Evolutionary conservation across 2,888 invertebrate species (phyloP).

Genomic region (Melieria picta): DNA sequence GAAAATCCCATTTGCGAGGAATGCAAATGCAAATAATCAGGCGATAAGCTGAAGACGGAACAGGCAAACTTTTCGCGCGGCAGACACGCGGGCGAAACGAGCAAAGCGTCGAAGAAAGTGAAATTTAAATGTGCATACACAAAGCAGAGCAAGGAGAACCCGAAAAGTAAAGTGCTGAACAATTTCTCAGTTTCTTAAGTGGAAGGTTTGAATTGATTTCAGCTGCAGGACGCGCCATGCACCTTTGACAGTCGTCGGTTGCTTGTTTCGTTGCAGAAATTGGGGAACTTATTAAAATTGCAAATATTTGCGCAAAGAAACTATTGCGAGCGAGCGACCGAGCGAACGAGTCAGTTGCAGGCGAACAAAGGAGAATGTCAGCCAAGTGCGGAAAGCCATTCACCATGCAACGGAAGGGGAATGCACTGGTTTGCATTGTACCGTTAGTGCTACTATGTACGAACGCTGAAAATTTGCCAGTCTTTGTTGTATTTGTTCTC

Average conservation of each 20-base stretch:
- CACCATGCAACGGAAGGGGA: too few relatives aligned
- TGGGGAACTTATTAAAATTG: slow-evolving; percentile 22
- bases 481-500: too few relatives aligned
- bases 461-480: too few relatives aligned
- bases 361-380: too few relatives aligned
- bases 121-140: neutral
- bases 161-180: neutral
- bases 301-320: slow-evolving; percentile 19
- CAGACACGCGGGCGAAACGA: neutral
- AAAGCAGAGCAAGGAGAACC: neutral
- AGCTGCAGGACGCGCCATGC: slow-evolving; percentile 1
- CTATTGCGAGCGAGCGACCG: too few relatives aligned
- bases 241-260: neutral
- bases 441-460: too few relatives aligned
- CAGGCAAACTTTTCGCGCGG: slow-evolving; percentile 7
- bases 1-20: slow-evolving; percentile 17
- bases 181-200: slow-evolving; percentile 20
- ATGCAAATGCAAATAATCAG: slow-evolving; percentile 18
- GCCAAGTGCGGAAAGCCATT: too few relatives aligned
- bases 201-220: slow-evolving; percentile 24
- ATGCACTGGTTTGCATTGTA: too few relatives aligned
- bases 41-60: slow-evolving; percentile 18
- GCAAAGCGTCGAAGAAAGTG: too few relatives aligned
- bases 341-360: too few relatives aligned
- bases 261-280: neutral